Percentiles rank a stretch among this genome's conserved stretches.
These are phyloP conservation scores for Ophraella communa DNA, from an alignment of 2,888 invertebrate species.

Conservation along the genomic window DNA sequence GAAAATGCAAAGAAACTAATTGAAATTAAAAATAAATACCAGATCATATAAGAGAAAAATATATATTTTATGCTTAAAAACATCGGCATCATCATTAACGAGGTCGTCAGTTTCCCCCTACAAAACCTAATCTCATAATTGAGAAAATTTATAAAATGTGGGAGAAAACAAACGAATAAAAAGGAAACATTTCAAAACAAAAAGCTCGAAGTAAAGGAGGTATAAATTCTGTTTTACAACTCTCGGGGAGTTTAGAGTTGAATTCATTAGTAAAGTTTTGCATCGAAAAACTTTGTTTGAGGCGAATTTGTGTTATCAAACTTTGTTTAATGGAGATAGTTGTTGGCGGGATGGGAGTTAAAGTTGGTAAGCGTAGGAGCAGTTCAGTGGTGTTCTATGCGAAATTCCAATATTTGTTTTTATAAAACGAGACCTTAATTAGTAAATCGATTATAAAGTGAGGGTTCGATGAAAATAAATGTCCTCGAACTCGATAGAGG, in stretches of 20 bases:
- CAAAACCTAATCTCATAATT: conserved; percentile 25
- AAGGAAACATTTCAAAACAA: conserved; percentile 33
- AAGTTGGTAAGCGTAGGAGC: conserved; percentile 15
- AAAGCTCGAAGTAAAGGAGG: conserved; percentile 22
- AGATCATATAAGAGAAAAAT: too few species aligned
- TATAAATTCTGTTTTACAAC: conserved; percentile 39
- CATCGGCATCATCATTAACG: too few species aligned
- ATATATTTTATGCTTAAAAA: too few species aligned
- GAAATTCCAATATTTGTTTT: background rate
- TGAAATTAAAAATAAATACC: too few species aligned
- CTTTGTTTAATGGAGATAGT: conserved; percentile 48
- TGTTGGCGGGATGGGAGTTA: conserved; percentile 28
- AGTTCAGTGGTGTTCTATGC: conserved; percentile 10
- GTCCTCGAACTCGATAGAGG: too few species aligned
- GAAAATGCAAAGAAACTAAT: too few species aligned
- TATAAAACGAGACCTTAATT: background rate
- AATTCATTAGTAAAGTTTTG: conserved; percentile 42
- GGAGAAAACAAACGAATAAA: conserved; percentile 23
- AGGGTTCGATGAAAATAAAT: background rate
- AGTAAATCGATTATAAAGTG: background rate
- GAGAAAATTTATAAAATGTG: conserved; percentile 24
- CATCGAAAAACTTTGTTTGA: conserved; percentile 39
- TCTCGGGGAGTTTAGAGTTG: conserved; percentile 35
- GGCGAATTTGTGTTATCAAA: conserved; percentile 41
- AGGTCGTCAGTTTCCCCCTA: background rate